Percentiles rank a stretch among this genome's conserved stretches.
phyloP scores from a whole-genome alignment of 2,113 vertebrate genomes.

The Festucalex cinctus region DNA sequence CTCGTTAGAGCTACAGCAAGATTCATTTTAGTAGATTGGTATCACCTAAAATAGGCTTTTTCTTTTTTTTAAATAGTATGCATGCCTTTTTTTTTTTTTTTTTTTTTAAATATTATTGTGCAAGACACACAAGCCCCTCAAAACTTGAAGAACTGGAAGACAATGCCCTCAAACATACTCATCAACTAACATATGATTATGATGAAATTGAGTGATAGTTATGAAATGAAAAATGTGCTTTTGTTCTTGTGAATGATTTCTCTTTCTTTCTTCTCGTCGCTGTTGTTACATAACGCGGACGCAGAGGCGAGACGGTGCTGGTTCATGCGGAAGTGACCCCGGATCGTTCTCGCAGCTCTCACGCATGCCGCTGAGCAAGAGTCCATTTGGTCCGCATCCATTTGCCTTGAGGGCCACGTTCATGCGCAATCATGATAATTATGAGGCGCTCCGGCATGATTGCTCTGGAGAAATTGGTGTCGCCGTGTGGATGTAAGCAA shows the following conservation, averaged over 20 bases:
- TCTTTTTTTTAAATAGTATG: neutral
- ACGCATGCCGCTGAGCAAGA: constrained; percentile 38
- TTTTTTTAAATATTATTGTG: too few species aligned
- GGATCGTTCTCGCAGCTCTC: constrained; percentile 27
- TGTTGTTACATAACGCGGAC: constrained; percentile 25
- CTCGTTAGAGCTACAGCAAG: neutral
- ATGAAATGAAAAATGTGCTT: neutral
- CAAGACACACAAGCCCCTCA: neutral
- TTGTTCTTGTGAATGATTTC: constrained; percentile 9
- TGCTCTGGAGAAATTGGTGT: constrained; percentile 43
- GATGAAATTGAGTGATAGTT: neutral
- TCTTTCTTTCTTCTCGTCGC: neutral
- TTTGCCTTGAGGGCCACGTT: constrained; percentile 55
- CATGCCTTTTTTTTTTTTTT: neutral
- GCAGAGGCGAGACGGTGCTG: neutral
- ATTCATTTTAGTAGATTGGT: neutral
- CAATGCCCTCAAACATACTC: neutral
- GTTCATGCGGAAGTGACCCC: constrained; percentile 40
- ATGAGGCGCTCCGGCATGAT: constrained; percentile 42
- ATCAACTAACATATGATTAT: neutral
- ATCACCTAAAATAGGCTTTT: neutral
- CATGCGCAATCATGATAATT: constrained; percentile 52
- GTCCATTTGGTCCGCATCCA: constrained; percentile 50
- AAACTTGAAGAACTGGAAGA: neutral
- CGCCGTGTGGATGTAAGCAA: constrained; percentile 4